Base-by-base conservation (phyloP, 2,888 invertebrate species). In the Elegia similella region DNA sequence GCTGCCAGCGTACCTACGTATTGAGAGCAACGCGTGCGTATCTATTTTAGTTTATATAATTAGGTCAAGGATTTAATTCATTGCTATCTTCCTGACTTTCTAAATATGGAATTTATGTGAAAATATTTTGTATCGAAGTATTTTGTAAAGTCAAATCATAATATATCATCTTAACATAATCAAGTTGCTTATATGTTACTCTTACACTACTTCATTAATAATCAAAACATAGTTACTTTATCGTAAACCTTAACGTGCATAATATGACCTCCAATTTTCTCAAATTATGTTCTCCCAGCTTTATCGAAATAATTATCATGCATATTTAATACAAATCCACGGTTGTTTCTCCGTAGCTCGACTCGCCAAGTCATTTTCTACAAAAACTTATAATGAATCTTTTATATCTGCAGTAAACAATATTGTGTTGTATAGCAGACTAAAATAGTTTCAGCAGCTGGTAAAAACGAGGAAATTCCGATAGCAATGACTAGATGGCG, bases 31-130 rank as follows among this genome's bases (percentile, higher is more conserved):
- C 82, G 82, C 78, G 83, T 76, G 82, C 78, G 82, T 76, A 78
- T 87, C 88, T 89, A 89, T 90, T 89, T 89, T 86, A 76, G 82
- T 75, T 72, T 77, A 73, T 78, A 82, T 84, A 86, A 88, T 84
- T 81, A 77, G 89, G 90, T 87, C 90, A 90, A 88, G 89, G 89
- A 82, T 84, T 78, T 68, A 69, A 78, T 80, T 72, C 72, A 74
- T 76, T 66, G 64, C 68, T 66, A 68, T 58, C 62, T 61, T 55
- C 42, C 30, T 57, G 47, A 54, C 17, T 42, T 48, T 57, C 52
- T 52, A 58, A 32, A 53, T 29, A 10, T n/a, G 15, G 15, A 10
- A 54, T 12, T 44, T 30, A n/a, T 12, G 15, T 10, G 13, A 15
- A 52, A 52, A 38, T 38, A 38, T 38, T 38, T n/a, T n/a, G 1